Evolutionary conservation across 2,797 vertebrate species (phyloP), one percentile per base, ranked within the genome.

Genomic region (Spheniscus humboldti): DNA sequence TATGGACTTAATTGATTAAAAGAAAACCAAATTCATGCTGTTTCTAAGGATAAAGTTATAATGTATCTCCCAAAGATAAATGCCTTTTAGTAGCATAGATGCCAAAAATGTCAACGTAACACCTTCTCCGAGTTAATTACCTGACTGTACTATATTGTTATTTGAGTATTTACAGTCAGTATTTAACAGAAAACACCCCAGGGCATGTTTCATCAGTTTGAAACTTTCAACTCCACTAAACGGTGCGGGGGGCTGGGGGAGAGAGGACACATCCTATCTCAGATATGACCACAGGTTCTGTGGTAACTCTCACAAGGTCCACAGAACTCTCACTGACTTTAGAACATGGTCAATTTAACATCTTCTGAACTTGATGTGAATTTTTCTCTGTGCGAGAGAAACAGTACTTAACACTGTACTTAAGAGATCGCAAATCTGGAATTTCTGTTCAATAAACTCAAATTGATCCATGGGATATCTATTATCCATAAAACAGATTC

Each of bases 221-320:
- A 63, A 76, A 69, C 12, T 43, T 81, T 41, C 14, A 35, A 2
- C 13, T 57, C 41, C 3, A 9, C 10, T 30, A 27, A 6, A 41
- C 41, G 4, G 41, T 41, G 41, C 3, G 22, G n/a, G 31, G 9
- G 0, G 0, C 5, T 3, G 10, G 12, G 5, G 8, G 6, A 20
- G 37, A 47, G n/a, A 31, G 3, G 43, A 25, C 10, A 48, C 5
- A 12, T 25, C 11, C 30, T 27, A 0, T 6, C 41, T 59, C 3
- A 2, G 57, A 4, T 30, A 23, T 13, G 27, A n/a, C 27, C 53
- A 31, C 24, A 13, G 13, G 10, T 68, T 68, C 18, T 56, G 22
- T 17, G 30, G 48, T 10, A 56, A 27, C 11, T 39, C 52, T 37
- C 78, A 72, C 12, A n/a, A 27, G 30, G 7, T 9, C 30, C 52